Conservation (phyloP, 1,140 invertebrate species). For the Glomeris maerens region DNA sequence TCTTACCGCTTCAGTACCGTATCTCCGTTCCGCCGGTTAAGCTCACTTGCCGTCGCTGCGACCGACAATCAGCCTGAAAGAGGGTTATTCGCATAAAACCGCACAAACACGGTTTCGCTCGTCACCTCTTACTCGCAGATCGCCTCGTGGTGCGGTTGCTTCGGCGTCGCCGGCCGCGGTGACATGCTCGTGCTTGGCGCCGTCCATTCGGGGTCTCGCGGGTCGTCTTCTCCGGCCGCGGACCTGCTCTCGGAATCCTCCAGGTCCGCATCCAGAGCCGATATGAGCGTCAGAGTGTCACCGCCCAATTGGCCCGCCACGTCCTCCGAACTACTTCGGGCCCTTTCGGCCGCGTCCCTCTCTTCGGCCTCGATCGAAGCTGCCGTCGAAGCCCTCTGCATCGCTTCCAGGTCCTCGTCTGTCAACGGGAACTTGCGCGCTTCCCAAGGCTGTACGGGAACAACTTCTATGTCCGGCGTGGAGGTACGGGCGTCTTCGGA, state of each 20-base stretch:
- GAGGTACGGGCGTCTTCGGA: constrained; percentile 27
- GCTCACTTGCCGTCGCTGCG: too few relatives aligned
- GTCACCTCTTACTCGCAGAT: too few relatives aligned
- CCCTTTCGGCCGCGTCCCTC: too few relatives aligned
- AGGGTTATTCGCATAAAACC: too few relatives aligned
- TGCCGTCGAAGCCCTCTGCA: constrained; percentile 34
- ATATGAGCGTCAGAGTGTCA: constrained; percentile 6
- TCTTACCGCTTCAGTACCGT: too few relatives aligned
- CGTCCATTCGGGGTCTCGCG: constrained; percentile 63
- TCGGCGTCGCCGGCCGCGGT: too few relatives aligned
- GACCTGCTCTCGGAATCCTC: constrained; percentile 46
- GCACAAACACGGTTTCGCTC: too few relatives aligned
- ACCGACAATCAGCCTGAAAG: too few relatives aligned
- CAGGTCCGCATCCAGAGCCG: constrained; percentile 18
- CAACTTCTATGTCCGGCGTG: constrained; percentile 14
- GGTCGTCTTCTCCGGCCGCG: constrained; percentile 53
- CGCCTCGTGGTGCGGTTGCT: too few relatives aligned
- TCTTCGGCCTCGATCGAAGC: too few relatives aligned
- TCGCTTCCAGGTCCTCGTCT: constrained; percentile 50
- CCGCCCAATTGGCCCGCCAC: constrained; percentile 10
- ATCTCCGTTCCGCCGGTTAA: too few relatives aligned
- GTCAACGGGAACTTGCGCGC: constrained; percentile 54
- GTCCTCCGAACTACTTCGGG: constrained; percentile 10
- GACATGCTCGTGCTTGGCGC: constrained; percentile 1
- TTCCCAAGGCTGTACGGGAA: constrained; percentile 45